Conservation (phyloP, 2,113 vertebrate genomes). For the Pomatorhinus ruficollis region DNA sequence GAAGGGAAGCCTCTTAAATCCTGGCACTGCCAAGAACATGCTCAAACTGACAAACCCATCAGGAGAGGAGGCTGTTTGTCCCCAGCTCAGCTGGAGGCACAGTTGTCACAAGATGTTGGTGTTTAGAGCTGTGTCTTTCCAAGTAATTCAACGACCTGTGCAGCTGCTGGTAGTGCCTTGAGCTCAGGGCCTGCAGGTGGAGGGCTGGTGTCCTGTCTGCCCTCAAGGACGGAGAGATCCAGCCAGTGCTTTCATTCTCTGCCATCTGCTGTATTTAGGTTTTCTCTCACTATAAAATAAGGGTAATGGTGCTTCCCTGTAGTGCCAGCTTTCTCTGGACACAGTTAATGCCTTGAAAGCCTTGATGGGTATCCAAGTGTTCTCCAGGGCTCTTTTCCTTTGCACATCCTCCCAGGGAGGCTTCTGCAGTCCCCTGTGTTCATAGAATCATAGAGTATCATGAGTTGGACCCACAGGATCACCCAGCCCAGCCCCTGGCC, state of each 20-base stretch:
- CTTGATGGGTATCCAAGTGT: background rate
- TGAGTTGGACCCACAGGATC: background rate
- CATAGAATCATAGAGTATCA: background rate
- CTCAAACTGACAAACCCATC: background rate
- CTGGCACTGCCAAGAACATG: background rate
- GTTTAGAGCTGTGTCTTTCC: background rate
- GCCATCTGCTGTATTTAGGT: background rate
- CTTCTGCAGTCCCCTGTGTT: background rate
- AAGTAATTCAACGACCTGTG: background rate
- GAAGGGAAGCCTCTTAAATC: background rate
- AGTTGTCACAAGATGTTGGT: background rate
- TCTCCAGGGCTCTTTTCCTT: background rate
- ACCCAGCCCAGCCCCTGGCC: fast-evolving
- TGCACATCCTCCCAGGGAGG: background rate
- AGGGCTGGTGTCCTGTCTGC: background rate
- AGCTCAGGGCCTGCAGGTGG: background rate
- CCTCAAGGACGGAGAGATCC: background rate
- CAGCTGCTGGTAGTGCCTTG: background rate
- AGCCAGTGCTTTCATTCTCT: background rate
- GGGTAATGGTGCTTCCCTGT: background rate
- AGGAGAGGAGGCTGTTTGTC: background rate
- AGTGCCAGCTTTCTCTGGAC: background rate
- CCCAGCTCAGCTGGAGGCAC: background rate
- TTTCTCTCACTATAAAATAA: background rate
- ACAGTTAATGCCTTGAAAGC: background rate